Evolutionary conservation across 2,888 invertebrate species (phyloP), one percentile per base, ranked within the genome.

Genomic region (Elysia crispata): DNA sequence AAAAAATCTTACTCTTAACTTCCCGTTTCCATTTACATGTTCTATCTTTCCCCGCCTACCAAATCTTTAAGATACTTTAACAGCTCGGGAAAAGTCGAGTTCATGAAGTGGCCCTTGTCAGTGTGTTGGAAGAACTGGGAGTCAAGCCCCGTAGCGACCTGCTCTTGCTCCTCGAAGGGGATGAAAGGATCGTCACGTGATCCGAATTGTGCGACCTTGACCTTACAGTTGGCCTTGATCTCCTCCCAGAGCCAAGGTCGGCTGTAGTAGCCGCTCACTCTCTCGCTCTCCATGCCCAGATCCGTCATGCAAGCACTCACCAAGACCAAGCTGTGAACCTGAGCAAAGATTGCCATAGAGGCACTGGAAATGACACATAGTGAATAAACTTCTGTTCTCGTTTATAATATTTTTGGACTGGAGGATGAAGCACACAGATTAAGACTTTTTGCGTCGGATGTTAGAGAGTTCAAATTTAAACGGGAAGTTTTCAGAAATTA

Each of bases 161-260:
- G 80, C 64, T 86, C 81, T 74, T 89, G 89, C 33, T 84, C 83
- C 6, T 64, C 54, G 89, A 89, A 90, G 0, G 89, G 86, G 66
- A 91, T 86, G 79, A 90, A 89, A 0, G 88, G 90, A 70, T 90
- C 90, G 76, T 89, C 90, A 11, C 85, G 87, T 6, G 90, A 90
- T 0, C 89, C 90, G 83, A 89, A 90, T 86, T 90, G 90, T 3
- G 87, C 85, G 49, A 88, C 81, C 41, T 41, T 41, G 79, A 87
- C 86, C 5, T 84, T 78, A 11, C 85, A 72, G 75, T 91, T 90
- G 8, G 76, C 70, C 64, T 82, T 85, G 0, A 90, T 90, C 30
- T 81, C 83, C 18, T 85, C 83, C 90, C 90, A 90, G 25, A 86
- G 82, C 91, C 91, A 91, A 0, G 90, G 90, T 28, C 89, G 79